phyloP scores from a whole-genome alignment of 2,113 vertebrate species.

The Indicator maculatus region DNA sequence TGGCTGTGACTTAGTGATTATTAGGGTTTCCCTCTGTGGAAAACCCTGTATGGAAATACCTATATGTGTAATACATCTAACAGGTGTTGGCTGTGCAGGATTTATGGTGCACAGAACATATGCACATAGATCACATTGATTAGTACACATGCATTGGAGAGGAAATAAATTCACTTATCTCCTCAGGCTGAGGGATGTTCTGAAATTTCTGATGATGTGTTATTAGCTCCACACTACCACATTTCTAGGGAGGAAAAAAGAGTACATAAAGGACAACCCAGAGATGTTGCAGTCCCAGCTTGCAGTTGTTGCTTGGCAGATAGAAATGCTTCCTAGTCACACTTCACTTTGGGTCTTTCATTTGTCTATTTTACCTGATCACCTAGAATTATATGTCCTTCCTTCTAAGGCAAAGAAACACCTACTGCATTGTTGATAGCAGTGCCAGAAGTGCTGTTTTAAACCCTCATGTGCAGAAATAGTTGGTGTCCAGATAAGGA shows the following conservation, averaged over 20 bases:
- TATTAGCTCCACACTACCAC: not conserved
- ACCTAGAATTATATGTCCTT: not conserved
- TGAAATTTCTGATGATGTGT: not conserved
- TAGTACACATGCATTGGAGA: not conserved
- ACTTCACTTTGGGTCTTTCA: not conserved
- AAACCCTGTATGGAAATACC: not conserved
- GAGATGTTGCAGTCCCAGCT: not conserved
- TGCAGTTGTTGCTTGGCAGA: not conserved
- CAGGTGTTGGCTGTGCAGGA: not conserved
- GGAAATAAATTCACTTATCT: not conserved
- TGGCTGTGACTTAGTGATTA: not conserved
- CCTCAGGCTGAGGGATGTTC: not conserved
- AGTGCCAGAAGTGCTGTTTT: not conserved
- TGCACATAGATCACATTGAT: not conserved
- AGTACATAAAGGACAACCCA: accelerated
- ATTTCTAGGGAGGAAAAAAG: not conserved
- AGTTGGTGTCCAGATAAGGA: constrained; percentile 36
- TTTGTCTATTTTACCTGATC: not conserved
- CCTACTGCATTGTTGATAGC: not conserved
- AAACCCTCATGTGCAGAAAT: not conserved
- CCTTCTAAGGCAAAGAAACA: not conserved
- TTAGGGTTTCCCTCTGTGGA: not conserved
- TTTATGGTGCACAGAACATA: not conserved
- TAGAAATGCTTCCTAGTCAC: not conserved
- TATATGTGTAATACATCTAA: not conserved